These are phyloP conservation scores for Meandrusa payeni DNA, from an alignment of 2,888 invertebrate genomes.

Conservation along the genomic window DNA sequence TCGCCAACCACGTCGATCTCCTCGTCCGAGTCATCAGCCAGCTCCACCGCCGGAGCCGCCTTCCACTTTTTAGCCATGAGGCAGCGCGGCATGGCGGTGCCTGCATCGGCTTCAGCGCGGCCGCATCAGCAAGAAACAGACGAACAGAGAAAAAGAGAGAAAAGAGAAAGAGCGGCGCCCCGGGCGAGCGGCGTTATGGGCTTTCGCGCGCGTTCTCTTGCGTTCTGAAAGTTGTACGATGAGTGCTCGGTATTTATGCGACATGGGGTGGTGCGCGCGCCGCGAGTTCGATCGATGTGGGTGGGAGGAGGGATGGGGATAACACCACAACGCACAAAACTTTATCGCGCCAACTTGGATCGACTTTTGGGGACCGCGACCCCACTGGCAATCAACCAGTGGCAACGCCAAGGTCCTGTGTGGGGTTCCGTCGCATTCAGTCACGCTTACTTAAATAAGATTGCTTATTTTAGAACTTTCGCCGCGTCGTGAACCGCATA, in stretches of 20 bases:
- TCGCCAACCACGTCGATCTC: constrained; percentile 94
- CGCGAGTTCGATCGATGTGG: constrained; percentile 64
- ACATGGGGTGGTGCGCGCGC: constrained; percentile 65
- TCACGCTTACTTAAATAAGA: not conserved
- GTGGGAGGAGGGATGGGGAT: constrained; percentile 44
- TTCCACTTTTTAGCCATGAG: constrained; percentile 98
- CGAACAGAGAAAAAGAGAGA: constrained; percentile 78
- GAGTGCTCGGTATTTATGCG: constrained; percentile 72
- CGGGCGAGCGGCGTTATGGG: constrained; percentile 72
- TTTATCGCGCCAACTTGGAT: constrained; percentile 62
- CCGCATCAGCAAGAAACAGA: constrained; percentile 77
- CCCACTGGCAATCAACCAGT: constrained; percentile 62
- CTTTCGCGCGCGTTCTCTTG: constrained; percentile 79
- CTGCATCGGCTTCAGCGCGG: constrained; percentile 78
- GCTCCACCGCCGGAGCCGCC: constrained; percentile 82
- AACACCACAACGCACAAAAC: constrained; percentile 55
- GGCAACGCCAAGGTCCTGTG: constrained; percentile 39
- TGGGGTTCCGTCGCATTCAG: constrained; percentile 7
- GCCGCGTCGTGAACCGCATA: too few relatives aligned
- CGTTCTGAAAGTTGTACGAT: constrained; percentile 74
- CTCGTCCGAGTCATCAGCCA: constrained; percentile 85
- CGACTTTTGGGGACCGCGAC: constrained; percentile 47
- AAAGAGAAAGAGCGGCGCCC: constrained; percentile 70
- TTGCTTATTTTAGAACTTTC: not conserved
- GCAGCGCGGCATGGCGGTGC: constrained; percentile 93